Evolutionary conservation across 2,797 vertebrate genomes (phyloP), one percentile per base, ranked within the genome.

Genomic region (Peromyscus attwateri): DNA sequence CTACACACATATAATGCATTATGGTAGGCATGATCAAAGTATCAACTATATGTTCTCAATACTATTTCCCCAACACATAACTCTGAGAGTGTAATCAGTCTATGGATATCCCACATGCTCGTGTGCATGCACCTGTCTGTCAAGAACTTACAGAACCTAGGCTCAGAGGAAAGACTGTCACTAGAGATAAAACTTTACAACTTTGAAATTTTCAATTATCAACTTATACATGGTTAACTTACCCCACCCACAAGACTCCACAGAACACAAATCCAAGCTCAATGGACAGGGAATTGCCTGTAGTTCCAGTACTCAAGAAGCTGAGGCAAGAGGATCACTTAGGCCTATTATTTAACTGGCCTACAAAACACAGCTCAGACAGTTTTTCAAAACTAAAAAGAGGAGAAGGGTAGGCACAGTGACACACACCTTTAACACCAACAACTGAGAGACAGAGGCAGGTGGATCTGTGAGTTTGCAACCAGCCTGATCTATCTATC

Each of bases 201-300:
- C 31, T 84, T 80, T 43, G 49, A 62, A 92, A 91, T 94, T 75
- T 87, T 14, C 68, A 81, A 62, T 87, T 84, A 60, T 88, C 40
- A 87, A 29, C 43, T 71, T 73, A n/a, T 1, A 92, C 4, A 79
- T 31, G 7, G 49, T 37, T 46, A 82, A 52, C 23, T 13, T 80
- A 75, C 5, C 31, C 37, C 12, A 92, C 14, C 73, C 23, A 90
- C 68, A 40, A 34, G 14, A 84, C n/a, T n/a, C 17, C 62, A 73
- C 31, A 52, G 27, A 62, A 83, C 40, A 37, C n/a, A 11, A 75
- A 64, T 25, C 16, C 46, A 17, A n/a, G 46, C 46, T 23, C 17
- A 66, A 34, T 52, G 57, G 43, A 27, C 25, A 46, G 7, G 40
- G 29, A 46, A 46, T 46, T 46, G 60, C 23, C 34, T 79, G 13